Base-by-base conservation (phyloP, 2,797 vertebrate species). In the Staurois parvus region DNA sequence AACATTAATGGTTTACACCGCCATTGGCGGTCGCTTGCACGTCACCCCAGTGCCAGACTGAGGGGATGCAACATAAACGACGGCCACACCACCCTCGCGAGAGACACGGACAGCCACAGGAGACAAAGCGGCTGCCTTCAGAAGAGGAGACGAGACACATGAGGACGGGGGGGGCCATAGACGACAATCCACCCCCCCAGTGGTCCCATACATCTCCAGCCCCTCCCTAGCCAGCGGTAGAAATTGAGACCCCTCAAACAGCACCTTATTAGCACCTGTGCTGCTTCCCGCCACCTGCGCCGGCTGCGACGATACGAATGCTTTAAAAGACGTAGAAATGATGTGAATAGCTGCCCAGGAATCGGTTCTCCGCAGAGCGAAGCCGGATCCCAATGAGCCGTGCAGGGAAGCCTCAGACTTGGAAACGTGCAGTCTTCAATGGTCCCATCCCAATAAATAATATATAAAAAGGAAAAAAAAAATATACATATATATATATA, bases 391-490 rank as follows among this genome's bases (percentile, higher is more conserved):
- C 21, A 4, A 26, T 3, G 26, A 2, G 45, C 66, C 32, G 11
- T 17, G 21, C n/a, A 37, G 40, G 56, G 26, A n/a, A 70, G 64
- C 79, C 85, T 86, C 79, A 86, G 74, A 76, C 85, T n/a, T 37
- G 37, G 37, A 37, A 37, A 37, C 37, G 66, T 37, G 28, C 2
- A 67, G 80, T 78, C 72, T 26, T 86, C 85, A 86, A 80, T 3
- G 75, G 85, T 73, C 85, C 73, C 75, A 40, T 72, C 29, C 0
- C 28, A 86, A 86, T 86, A 86, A 86, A 86, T 86, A 76, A 45
- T 29, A 81, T 48, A 79, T 78, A 72, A 72, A 77, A 76, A n/a
- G 30, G 26, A 82, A 73, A 67, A 24, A 17, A 83, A 77, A 79
- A 79, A n/a, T n/a, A n/a, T 13, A 66, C 29, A 42, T 19, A 62